Conservation (phyloP, 23 tunicate species). For the Botrylloides violaceus region DNA sequence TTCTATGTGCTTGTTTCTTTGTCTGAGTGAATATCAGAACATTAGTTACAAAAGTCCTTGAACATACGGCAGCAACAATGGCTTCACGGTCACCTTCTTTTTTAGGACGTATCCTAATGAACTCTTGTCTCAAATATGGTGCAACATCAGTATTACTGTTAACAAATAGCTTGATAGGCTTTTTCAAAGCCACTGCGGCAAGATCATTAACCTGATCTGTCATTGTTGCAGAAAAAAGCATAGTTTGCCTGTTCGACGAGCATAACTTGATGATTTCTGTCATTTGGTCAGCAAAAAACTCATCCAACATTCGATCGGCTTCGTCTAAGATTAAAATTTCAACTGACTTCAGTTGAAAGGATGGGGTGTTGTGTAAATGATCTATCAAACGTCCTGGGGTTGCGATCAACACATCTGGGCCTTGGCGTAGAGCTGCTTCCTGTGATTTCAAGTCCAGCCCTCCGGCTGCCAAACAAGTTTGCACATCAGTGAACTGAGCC, state of each 20-base stretch:
- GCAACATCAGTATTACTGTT: conserved; percentile 94
- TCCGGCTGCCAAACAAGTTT: conserved; percentile 86
- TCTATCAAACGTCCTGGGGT: conserved; percentile 97
- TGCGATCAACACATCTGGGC: conserved; percentile 85
- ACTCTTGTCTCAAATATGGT: conserved; percentile 78
- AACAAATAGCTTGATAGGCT: conserved; percentile 77
- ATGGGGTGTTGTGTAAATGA: conserved; percentile 92
- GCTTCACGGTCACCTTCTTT: conserved; percentile 98
- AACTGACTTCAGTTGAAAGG: conserved; percentile 47
- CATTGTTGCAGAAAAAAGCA: conserved; percentile 96
- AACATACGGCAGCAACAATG: conserved; percentile 78
- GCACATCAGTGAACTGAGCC: conserved; percentile 48
- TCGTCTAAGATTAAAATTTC: conserved; percentile 93
- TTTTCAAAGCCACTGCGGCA: conserved; percentile 64
- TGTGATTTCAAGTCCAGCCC: conserved; percentile 85
- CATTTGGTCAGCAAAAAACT: conserved; percentile 94
- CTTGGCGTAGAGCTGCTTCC: conserved; percentile 71
- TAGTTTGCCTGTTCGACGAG: conserved; percentile 80
- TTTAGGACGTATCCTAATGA: conserved; percentile 72
- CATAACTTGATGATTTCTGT: conserved; percentile 82
- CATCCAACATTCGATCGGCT: conserved; percentile 98
- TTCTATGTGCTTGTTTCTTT: conserved; percentile 87
- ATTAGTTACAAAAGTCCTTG: conserved; percentile 66
- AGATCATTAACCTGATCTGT: conserved; percentile 65
- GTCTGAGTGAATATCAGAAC: conserved; percentile 94